These are phyloP conservation scores for Conistra vaccinii DNA, from an alignment of 2,888 invertebrate species.

Conservation along the genomic window DNA sequence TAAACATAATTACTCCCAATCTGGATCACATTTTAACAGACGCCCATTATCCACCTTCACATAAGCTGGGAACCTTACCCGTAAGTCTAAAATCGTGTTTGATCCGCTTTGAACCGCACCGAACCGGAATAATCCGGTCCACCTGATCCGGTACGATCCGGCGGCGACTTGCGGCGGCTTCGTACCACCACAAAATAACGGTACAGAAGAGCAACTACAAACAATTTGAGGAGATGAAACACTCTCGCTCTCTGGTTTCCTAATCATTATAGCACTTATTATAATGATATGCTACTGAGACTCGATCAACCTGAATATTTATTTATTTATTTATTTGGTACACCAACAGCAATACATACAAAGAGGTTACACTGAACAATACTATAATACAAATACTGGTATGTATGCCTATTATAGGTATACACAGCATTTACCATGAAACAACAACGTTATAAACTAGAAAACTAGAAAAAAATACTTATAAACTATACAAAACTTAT, in stretches of 20 bases:
- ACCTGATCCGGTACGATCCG: slow-evolving; percentile 87
- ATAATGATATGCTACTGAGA: background rate
- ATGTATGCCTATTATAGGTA: too few species aligned
- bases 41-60: slow-evolving; percentile 77
- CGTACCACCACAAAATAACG: slow-evolving; percentile 39
- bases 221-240: background rate
- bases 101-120: slow-evolving; percentile 85
- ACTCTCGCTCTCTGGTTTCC: background rate
- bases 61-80: slow-evolving; percentile 79
- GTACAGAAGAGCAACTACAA: slow-evolving; percentile 13
- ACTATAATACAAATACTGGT: too few species aligned
- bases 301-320: too few species aligned
- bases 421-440: too few species aligned
- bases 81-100: slow-evolving; percentile 88
- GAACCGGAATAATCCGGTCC: slow-evolving; percentile 88
- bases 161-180: slow-evolving; percentile 83
- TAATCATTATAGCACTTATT: background rate
- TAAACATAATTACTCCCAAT: slow-evolving; percentile 58
- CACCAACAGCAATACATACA: too few species aligned
- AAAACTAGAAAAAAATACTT: too few species aligned
- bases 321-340: too few species aligned
- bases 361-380: too few species aligned
- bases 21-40: slow-evolving; percentile 72
- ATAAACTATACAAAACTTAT: too few species aligned
- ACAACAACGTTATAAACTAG: too few species aligned